Evolutionary conservation across 2,888 invertebrate species (phyloP).

Genomic region (Andrena praecox): DNA sequence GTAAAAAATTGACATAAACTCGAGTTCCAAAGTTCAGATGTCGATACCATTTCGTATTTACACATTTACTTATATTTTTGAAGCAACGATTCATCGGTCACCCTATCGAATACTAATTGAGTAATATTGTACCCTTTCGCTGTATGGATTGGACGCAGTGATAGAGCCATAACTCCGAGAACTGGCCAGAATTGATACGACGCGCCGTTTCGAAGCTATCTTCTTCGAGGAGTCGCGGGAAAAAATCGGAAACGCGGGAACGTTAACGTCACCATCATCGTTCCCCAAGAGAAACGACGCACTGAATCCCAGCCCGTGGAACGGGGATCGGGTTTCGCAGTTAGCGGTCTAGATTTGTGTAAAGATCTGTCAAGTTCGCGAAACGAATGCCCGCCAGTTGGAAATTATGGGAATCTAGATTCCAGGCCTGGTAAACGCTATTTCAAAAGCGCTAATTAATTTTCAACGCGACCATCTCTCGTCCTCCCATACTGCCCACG

Average conservation of each 20-base stretch:
- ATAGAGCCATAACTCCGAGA: conserved; percentile 15
- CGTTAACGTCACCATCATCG: conserved; percentile 50
- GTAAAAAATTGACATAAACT: no score
- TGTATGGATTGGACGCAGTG: not conserved
- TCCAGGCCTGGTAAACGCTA: conserved; percentile 46
- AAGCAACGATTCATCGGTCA: no score
- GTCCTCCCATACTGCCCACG: not conserved
- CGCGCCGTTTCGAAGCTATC: conserved; percentile 7
- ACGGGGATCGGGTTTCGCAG: conserved; percentile 53
- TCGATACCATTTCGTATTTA: no score
- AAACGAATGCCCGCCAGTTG: conserved; percentile 34
- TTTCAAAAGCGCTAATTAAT: conserved; percentile 50
- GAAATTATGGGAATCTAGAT: conserved; percentile 60
- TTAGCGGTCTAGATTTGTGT: conserved; percentile 57
- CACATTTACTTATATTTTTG: no score
- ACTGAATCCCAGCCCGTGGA: conserved; percentile 28
- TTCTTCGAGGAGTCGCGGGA: not conserved
- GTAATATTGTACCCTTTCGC: not conserved
- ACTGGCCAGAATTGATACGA: conserved; percentile 23
- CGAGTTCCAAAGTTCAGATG: no score
- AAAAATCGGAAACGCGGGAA: conserved; percentile 51
- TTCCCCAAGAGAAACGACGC: conserved; percentile 42
- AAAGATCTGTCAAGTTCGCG: conserved; percentile 52
- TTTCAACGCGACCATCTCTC: conserved; percentile 33
- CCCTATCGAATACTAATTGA: not conserved